Conservation (phyloP, 2,113 vertebrate genomes). For the Phyllopteryx taeniolatus region DNA sequence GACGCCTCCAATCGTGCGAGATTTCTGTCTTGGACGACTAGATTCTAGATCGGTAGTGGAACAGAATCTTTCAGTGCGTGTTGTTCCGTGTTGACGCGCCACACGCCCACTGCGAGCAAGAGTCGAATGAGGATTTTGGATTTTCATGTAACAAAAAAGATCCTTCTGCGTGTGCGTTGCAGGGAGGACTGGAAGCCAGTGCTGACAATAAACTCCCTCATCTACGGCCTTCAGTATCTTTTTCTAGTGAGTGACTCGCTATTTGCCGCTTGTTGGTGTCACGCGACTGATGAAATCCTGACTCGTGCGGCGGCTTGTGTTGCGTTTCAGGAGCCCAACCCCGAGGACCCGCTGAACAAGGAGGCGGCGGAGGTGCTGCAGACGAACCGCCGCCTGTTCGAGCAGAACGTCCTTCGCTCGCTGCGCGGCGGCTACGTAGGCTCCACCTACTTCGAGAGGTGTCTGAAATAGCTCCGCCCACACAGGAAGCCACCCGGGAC, state of each 20-base stretch:
- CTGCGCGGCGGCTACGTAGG: conserved; percentile 89
- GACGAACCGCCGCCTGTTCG: conserved; percentile 89
- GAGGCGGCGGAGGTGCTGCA: conserved; percentile 90
- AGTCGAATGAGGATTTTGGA: no score
- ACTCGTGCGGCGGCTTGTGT: no score
- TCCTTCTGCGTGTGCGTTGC: conserved; percentile 27
- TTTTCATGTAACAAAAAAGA: no score
- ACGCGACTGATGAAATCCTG: neutral
- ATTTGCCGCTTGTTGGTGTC: neutral
- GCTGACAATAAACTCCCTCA: conserved; percentile 97
- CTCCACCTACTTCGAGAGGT: conserved; percentile 91
- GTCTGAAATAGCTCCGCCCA: conserved; percentile 80
- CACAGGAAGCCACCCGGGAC: neutral
- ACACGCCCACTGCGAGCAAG: no score
- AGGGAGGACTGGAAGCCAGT: conserved; percentile 98
- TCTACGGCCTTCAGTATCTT: conserved; percentile 97
- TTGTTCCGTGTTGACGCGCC: no score
- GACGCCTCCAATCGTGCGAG: no score
- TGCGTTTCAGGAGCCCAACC: conserved; percentile 83
- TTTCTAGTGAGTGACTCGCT: conserved; percentile 84
- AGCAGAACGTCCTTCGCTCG: conserved; percentile 90
- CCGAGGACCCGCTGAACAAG: conserved; percentile 89
- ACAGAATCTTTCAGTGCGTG: no score
- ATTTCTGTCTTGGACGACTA: no score
- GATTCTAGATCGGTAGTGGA: no score